These are phyloP conservation scores for Perca flavescens DNA, from an alignment of 2,113 vertebrate species.

Conservation along the genomic window DNA sequence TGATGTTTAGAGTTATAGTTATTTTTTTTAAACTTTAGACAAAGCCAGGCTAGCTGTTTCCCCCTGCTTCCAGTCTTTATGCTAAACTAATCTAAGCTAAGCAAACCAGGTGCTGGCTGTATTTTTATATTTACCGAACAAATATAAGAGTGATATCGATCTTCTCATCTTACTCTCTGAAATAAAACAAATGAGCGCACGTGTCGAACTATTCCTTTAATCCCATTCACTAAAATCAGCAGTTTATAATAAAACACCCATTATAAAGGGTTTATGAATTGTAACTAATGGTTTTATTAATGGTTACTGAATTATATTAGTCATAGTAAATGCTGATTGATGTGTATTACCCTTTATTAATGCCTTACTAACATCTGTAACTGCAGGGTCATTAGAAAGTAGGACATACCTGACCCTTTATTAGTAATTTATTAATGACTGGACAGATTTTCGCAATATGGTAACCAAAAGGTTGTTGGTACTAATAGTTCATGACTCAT, in stretches of 20 bases:
- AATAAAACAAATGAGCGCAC: background rate
- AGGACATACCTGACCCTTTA: background rate
- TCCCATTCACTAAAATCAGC: background rate
- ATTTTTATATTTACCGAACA: background rate
- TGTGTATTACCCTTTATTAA: background rate
- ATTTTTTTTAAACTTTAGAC: background rate
- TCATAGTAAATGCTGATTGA: background rate
- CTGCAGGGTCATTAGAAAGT: background rate
- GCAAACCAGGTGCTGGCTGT: background rate
- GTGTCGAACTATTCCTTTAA: background rate
- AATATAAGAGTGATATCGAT: background rate
- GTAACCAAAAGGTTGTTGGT: background rate
- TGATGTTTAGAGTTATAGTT: background rate
- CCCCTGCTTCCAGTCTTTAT: background rate
- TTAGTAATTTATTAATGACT: background rate
- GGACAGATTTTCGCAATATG: background rate
- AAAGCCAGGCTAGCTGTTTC: background rate
- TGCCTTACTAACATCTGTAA: background rate
- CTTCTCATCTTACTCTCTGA: background rate
- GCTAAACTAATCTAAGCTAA: background rate
- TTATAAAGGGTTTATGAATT: background rate
- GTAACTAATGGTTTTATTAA: background rate
- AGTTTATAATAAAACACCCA: background rate
- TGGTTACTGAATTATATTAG: background rate
- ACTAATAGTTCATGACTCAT: background rate